These are phyloP conservation scores for Pentalonia nigronervosa DNA, from an alignment of 1,140 invertebrate species.

Conservation along the genomic window DNA sequence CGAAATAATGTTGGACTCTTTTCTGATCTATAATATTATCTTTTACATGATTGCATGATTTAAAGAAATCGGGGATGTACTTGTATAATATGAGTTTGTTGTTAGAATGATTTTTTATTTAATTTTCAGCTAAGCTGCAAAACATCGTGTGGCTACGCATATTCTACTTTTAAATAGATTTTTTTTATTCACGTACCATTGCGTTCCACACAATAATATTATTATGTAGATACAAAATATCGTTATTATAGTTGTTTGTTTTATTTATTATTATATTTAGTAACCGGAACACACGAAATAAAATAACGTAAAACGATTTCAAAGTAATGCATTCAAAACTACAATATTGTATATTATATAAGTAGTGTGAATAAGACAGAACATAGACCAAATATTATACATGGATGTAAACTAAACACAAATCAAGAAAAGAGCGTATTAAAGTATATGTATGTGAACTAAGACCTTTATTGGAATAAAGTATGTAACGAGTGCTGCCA, in stretches of 20 bases:
- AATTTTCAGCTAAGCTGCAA: background rate
- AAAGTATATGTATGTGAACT: background rate
- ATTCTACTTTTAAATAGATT: background rate
- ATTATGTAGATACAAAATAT: background rate
- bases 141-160: background rate
- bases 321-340: background rate
- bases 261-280: background rate
- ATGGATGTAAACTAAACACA: background rate
- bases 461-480: background rate
- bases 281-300: background rate
- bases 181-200: background rate
- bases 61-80: no score
- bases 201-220: background rate
- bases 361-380: background rate
- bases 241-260: background rate
- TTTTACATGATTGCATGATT: no score
- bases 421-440: background rate
- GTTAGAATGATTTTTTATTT: background rate
- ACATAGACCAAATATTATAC: background rate
- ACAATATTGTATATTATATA: background rate
- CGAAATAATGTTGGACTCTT: no score
- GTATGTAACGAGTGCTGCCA: slow-evolving; percentile 33
- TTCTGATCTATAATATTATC: no score
- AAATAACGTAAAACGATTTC: background rate
- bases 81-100: background rate